phyloP scores from a whole-genome alignment of 2,888 invertebrate genomes.

The Andricus quercusramuli region DNA sequence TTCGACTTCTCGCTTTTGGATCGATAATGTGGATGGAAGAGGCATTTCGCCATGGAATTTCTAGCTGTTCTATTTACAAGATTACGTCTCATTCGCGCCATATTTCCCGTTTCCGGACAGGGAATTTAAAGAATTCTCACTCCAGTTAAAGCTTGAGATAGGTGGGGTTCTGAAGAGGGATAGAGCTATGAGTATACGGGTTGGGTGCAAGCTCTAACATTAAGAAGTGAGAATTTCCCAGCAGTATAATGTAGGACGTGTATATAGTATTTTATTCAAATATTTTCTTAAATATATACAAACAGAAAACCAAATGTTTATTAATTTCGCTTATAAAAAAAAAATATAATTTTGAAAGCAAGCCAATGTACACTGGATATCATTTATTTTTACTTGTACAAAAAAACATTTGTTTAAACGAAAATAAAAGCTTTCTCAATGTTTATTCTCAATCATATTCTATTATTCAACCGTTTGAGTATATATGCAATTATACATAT shows the following conservation, averaged over 20 bases:
- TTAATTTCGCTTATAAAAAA: not conserved
- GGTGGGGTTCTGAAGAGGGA: not conserved
- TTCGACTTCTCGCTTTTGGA: not conserved
- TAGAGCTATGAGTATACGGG: not conserved
- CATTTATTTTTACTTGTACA: no score
- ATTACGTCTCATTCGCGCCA: not conserved
- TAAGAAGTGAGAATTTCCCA: not conserved
- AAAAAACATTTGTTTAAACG: no score
- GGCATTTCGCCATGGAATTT: not conserved
- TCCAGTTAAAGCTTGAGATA: not conserved
- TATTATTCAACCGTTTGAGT: no score
- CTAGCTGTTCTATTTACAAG: not conserved
- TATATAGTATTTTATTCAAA: not conserved
- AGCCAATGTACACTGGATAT: no score
- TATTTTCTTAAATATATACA: not conserved
- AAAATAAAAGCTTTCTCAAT: no score
- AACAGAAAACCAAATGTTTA: not conserved
- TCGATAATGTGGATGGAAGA: slow-evolving; percentile 7
- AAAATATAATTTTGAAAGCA: no score
- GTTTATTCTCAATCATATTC: no score
- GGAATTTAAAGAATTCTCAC: not conserved
- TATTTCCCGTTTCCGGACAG: not conserved
- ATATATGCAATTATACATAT: no score
- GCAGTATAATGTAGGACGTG: not conserved
- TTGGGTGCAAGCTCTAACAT: not conserved